A percentile compares a stretch with the other conserved stretches of the same genome.
phyloP scores from a whole-genome alignment of 1,140 invertebrate species.

The Catajapyx aquilonaris region DNA sequence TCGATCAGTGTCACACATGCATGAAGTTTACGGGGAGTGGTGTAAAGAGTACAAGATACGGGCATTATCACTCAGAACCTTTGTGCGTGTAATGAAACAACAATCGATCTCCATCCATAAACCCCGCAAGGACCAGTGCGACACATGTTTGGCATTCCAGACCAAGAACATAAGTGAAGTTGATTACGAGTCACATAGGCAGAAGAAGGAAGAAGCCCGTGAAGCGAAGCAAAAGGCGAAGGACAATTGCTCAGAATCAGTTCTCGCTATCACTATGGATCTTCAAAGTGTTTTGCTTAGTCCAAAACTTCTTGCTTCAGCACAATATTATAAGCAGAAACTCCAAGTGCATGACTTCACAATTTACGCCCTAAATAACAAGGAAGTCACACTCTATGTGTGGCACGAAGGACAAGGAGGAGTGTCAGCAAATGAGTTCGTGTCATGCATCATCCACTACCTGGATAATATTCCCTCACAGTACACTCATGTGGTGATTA shows the following conservation, averaged over 20 bases:
- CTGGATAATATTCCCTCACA: background rate
- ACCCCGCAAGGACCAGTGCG: constrained; percentile 2
- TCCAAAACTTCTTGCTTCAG: constrained; percentile 6
- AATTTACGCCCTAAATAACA: constrained; percentile 12
- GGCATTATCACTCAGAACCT: background rate
- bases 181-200: background rate
- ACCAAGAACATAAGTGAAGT: background rate
- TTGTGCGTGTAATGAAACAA: background rate
- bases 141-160: constrained; percentile 1
- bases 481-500: background rate
- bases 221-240: background rate
- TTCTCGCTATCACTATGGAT: constrained; percentile 2
- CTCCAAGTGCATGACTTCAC: constrained; percentile 14
- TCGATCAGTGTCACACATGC: constrained; percentile 1
- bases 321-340: constrained; percentile 14
- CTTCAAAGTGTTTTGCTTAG: constrained; percentile 2
- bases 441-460: background rate
- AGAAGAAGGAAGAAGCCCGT: background rate
- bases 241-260: background rate
- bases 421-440: constrained; percentile 1
- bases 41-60: constrained; percentile 1
- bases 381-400: constrained; percentile 14
- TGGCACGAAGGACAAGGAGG: constrained; percentile 16
- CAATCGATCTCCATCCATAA: background rate
- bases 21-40: constrained; percentile 1